Evolutionary conservation across 2,113 vertebrate genomes (phyloP).

Genomic region (Gnathonemus echidnorhynchus): DNA sequence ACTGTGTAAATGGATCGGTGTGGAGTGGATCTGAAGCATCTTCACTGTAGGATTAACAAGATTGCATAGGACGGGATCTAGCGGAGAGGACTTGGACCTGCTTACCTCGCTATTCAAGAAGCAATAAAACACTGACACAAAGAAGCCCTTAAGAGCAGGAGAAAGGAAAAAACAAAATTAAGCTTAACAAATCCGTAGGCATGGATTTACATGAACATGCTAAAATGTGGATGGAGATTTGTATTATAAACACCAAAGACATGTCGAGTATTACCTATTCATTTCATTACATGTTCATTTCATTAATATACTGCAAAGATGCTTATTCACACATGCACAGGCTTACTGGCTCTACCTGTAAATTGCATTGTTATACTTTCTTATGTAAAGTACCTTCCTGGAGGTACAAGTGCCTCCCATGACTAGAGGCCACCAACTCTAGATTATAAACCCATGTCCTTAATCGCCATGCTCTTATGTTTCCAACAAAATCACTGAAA

Average conservation of each 20-base stretch:
- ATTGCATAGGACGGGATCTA: not conserved
- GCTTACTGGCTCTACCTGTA: not conserved
- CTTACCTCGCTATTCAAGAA: conserved; percentile 78
- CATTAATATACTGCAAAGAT: not conserved
- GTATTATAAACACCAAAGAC: not conserved
- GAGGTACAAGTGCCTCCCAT: not conserved
- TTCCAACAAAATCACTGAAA: not conserved
- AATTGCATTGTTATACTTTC: not conserved
- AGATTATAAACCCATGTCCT: not conserved
- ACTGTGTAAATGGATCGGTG: not conserved
- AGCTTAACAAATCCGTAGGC: not conserved
- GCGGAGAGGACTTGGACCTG: not conserved
- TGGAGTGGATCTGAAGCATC: not conserved
- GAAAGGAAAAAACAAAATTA: conserved; percentile 23
- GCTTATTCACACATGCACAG: not conserved
- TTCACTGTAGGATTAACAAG: not conserved
- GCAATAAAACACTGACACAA: conserved; percentile 77
- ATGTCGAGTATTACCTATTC: not conserved
- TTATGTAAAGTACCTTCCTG: not conserved
- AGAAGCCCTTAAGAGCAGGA: conserved; percentile 64
- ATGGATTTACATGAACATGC: not conserved
- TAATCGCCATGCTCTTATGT: not conserved
- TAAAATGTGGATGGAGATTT: not conserved
- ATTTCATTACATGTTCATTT: not conserved
- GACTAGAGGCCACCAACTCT: not conserved